phyloP scores from a whole-genome alignment of 2,888 invertebrate species.

The Tetranychus truncatus region DNA sequence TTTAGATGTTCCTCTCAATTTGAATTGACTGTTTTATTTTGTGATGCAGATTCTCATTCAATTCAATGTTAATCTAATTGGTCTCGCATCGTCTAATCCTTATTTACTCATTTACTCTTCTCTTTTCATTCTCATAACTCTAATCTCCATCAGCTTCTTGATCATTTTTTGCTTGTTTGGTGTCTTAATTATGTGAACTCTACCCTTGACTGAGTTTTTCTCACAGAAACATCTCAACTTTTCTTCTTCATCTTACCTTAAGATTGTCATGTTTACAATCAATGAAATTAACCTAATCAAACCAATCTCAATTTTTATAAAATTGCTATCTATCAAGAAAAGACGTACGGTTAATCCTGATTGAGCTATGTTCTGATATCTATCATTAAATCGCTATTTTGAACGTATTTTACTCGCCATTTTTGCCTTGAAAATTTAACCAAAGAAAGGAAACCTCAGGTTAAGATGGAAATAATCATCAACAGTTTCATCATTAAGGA shows the following conservation, averaged over 20 bases:
- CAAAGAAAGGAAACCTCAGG: no score
- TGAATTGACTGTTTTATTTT: no score
- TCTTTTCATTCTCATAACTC: background rate
- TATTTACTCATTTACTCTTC: background rate
- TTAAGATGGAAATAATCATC: no score
- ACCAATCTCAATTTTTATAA: background rate
- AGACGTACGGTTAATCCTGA: no score
- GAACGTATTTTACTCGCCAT: no score
- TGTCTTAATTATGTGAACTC: background rate
- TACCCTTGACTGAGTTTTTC: background rate
- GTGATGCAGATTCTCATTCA: background rate
- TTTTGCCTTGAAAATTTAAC: no score
- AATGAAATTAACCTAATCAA: background rate
- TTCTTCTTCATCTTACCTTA: background rate
- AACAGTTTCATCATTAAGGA: background rate
- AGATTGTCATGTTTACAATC: background rate
- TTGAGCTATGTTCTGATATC: no score
- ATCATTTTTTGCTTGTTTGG: background rate
- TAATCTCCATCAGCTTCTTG: background rate
- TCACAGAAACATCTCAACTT: background rate
- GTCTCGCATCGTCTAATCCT: background rate
- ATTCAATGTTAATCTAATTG: conserved; percentile 1
- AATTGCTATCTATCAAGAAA: background rate
- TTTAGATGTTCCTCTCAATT: no score
- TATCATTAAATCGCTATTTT: no score